Evolutionary conservation across 2,797 vertebrate species (phyloP).

Genomic region (Xenopus petersii): DNA sequence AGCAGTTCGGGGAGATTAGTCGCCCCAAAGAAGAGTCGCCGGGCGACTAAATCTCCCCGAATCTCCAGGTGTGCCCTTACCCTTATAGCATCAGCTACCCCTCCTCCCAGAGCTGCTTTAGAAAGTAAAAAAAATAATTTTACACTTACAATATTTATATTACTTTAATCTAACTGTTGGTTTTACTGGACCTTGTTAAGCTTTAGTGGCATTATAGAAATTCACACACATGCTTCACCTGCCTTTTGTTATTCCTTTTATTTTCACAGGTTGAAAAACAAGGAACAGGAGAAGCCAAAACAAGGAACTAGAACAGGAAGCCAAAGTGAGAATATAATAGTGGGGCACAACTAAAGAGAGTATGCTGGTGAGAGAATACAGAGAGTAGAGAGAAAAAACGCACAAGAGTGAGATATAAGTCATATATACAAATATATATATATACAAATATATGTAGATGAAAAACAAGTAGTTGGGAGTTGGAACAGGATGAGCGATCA

Average conservation of each 20-base stretch:
- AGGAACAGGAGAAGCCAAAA: constrained; percentile 2
- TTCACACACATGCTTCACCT: neutral
- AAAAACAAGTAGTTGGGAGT: neutral
- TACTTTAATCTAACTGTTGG: neutral
- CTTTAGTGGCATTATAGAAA: too few species aligned
- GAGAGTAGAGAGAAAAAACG: neutral
- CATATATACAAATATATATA: neutral
- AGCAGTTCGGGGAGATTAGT: too few species aligned
- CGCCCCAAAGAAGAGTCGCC: too few species aligned
- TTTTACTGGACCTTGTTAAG: too few species aligned
- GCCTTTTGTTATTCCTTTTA: neutral
- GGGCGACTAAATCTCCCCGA: too few species aligned
- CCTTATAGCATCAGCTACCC: too few species aligned
- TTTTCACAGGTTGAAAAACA: constrained; percentile 16
- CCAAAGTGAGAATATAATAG: neutral
- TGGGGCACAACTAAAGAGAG: neutral
- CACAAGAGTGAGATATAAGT: neutral
- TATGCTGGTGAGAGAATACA: neutral
- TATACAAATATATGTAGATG: constrained; percentile 8
- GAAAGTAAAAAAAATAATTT: too few species aligned
- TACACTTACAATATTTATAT: too few species aligned
- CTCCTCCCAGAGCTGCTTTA: too few species aligned
- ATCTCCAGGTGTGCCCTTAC: too few species aligned
- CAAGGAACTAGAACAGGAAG: neutral
- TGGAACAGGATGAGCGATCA: constrained; percentile 10